These are phyloP conservation scores for Brachionus rubens DNA, from an alignment of 1,140 invertebrate genomes.

Conservation along the genomic window DNA sequence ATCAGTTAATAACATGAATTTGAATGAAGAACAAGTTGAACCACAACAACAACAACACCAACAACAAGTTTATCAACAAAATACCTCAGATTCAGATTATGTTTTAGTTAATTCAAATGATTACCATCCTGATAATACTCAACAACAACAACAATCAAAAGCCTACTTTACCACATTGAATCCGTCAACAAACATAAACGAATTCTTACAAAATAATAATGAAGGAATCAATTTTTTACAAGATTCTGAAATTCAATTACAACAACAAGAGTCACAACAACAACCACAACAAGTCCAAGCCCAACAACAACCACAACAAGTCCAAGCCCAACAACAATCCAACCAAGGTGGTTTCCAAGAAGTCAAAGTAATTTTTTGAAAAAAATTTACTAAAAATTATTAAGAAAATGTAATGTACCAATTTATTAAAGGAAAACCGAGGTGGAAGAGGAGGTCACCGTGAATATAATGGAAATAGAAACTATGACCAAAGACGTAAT, in stretches of 20 bases:
- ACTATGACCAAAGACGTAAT: slow-evolving; percentile 36
- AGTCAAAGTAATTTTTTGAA: background rate
- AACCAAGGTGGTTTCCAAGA: background rate
- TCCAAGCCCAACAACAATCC: background rate
- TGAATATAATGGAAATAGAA: slow-evolving; percentile 20
- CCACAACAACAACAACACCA: background rate
- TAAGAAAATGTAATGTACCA: background rate
- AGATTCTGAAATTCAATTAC: slow-evolving; percentile 36
- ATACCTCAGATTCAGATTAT: slow-evolving; percentile 44
- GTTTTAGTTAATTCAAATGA: slow-evolving; percentile 38
- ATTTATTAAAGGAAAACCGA: background rate
- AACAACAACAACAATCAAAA: slow-evolving; percentile 36
- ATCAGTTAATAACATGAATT: background rate
- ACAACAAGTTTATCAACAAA: slow-evolving; percentile 23
- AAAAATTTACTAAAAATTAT: too few relatives aligned
- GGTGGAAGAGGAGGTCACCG: slow-evolving; percentile 21
- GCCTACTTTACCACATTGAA: slow-evolving; percentile 19
- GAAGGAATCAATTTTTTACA: slow-evolving; percentile 46
- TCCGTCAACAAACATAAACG: slow-evolving; percentile 30
- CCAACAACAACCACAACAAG: background rate
- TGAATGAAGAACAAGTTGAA: background rate
- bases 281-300: background rate
- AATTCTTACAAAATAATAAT: slow-evolving; percentile 24
- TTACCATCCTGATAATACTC: background rate
- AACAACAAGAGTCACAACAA: background rate